Base-by-base conservation (phyloP, 1,140 invertebrate genomes). In the Coelopa frigida region DNA sequence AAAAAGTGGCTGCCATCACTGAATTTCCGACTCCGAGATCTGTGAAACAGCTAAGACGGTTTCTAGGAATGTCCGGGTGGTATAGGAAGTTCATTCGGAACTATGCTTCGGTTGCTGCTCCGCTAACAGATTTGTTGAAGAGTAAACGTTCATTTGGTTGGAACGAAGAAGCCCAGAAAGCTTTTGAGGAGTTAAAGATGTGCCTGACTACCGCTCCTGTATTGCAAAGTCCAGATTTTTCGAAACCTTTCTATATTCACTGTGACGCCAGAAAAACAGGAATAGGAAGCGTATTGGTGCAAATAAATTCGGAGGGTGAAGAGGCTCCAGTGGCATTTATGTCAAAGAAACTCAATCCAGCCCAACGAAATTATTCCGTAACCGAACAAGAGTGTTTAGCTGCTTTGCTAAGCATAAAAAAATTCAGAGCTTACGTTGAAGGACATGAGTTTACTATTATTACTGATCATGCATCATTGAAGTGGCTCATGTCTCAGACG, bases 41-140 rank as follows among this genome's bases (percentile, higher is more conserved):
- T 27, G 38, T 61, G 5, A 69, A 62, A 38, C 61, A 73, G 35
- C 17, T 75, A 0, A 44, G 67, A 22, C 42, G 58, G 3, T 75
- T 76, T 49, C 44, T 75, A 1, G 73, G 73, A 2, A 66, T 73
- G 39, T 54, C 61, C 1, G 56, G 55, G 0, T 71, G 62, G 66
- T 70, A 70, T 32, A 44, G 68, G 1, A 23, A 55, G 3, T 70
- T 72, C 33, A 51, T 70, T 5, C 29, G 43, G 1, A 51, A 68
- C 32, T 72, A 66, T 44, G 52, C 67, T 0, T 43, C 24, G 3
- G 38, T 61, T 0, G 41, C 56, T n/a, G 39, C 38, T 5, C 66
- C 70, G 2, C 31, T 72, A 1, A 57, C 56, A 22, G 18, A 41
- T 5, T 7, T 18, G 8, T 23, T 46, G 4, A 27, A 3, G 32